A percentile compares a stretch with the other conserved stretches of the same genome.
Conservation (phyloP, 2,888 invertebrate species). For the Drosophila vallismaia region DNA sequence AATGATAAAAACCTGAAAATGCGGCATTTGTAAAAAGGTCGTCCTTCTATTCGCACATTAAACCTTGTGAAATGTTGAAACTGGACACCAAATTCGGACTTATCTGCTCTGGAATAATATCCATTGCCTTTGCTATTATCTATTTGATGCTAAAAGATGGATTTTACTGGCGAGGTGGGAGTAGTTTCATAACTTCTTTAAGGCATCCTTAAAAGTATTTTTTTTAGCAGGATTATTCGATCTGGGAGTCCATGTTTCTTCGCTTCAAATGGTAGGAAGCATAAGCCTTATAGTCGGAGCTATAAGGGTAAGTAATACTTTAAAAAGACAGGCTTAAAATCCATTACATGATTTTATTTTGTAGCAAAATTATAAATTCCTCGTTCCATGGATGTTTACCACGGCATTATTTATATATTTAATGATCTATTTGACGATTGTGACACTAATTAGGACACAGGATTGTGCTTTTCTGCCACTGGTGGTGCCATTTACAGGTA, state of each 20-base stretch:
- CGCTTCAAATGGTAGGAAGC: neutral
- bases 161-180: neutral
- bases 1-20: neutral
- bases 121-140: slow-evolving; percentile 13
- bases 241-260: neutral
- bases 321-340: neutral
- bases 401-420: neutral
- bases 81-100: slow-evolving; percentile 7
- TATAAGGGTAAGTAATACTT: neutral
- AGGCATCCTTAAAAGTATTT: neutral
- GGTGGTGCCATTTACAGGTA: slow-evolving; percentile 1
- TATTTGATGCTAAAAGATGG: neutral
- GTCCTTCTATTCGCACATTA: too few species aligned
- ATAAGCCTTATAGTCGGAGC: neutral
- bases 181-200: neutral
- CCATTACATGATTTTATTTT: neutral
- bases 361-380: neutral
- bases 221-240: neutral
- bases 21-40: slow-evolving; percentile 2
- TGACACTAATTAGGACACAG: neutral
- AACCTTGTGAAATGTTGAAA: slow-evolving; percentile 5
- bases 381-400: slow-evolving; percentile 1
- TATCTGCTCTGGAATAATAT: slow-evolving; percentile 3
- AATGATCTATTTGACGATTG: neutral
- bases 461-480: neutral